phyloP scores from a whole-genome alignment of 2,888 invertebrate genomes.

The Cheilosia scutellata region DNA sequence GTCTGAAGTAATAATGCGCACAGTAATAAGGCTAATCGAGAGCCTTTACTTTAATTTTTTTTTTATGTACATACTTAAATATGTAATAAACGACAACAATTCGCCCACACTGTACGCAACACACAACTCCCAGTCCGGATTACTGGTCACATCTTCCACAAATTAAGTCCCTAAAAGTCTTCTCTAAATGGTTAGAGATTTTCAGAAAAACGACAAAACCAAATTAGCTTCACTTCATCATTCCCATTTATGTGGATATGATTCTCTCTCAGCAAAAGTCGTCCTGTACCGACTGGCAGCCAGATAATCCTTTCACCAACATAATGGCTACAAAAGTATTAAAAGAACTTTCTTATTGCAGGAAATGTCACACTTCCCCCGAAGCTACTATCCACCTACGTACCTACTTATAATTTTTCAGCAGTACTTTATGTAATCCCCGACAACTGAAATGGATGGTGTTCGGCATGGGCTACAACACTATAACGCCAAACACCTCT shows the following conservation, averaged over 20 bases:
- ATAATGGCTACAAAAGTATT: constrained; percentile 75
- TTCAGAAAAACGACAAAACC: constrained; percentile 63
- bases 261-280: constrained; percentile 63
- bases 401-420: constrained; percentile 69
- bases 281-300: constrained; percentile 47
- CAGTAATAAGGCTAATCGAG: background rate
- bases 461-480: constrained; percentile 42
- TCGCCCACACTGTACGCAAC: constrained; percentile 19
- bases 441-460: constrained; percentile 60
- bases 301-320: constrained; percentile 76
- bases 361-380: constrained; percentile 68
- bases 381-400: constrained; percentile 39
- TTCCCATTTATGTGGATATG: constrained; percentile 69
- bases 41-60: too few relatives aligned
- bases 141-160: constrained; percentile 59
- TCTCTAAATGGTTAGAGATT: constrained; percentile 51
- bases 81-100: constrained; percentile 16
- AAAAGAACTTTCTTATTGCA: constrained; percentile 74
- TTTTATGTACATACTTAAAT: constrained; percentile 18
- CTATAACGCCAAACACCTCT: constrained; percentile 29
- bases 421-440: constrained; percentile 69
- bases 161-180: constrained; percentile 69
- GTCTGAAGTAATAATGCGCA: background rate
- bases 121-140: constrained; percentile 54
- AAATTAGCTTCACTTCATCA: constrained; percentile 74